Evolutionary conservation across 2,797 vertebrate species (phyloP), one percentile per base, ranked within the genome.

Genomic region (Channallabes apus): DNA sequence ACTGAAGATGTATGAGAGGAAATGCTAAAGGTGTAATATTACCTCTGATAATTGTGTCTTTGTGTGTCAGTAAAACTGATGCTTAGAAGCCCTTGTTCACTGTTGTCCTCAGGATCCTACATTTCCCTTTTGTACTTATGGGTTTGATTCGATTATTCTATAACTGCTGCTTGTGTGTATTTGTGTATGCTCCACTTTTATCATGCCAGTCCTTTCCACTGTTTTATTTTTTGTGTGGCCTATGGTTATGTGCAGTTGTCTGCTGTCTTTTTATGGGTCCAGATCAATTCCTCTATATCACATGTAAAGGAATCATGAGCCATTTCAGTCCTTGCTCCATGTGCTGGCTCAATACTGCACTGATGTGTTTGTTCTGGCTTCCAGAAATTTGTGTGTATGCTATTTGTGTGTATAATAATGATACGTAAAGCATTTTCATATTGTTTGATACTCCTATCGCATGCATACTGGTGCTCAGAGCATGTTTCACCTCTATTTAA

Each of bases 61-160:
- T 79, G 88, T 56, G 68, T 82, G 67, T 84, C 75, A 82, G 71
- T 86, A 81, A 83, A 85, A 79, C 77, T 87, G 81, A 85, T 86
- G 85, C 85, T 83, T 84, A 76, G 86, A 89, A 88, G 85, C 82
- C 88, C 85, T 87, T 87, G 88, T 88, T 91, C 85, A 89, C 86
- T 90, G 84, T 87, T 85, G 89, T 91, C 90, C 91, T 85, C 61
- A 91, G 90, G 91, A 91, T 91, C 87, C 87, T 86, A 83, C 87
- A 86, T 89, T 82, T 86, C 80, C 84, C 89, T 89, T 83, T 65
- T 89, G 87, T 90, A 76, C 76, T 84, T 85, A 85, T 64, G 84
- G 83, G 85, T 86, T 82, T 86, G 17, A 84, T 84, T 82, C 77
- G 58, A 69, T 88, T 84, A 54, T 68, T 85, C 88, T 85, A 32